Evolutionary conservation across 1,140 invertebrate genomes (phyloP), one percentile per base, ranked within the genome.

Genomic region (Dendrolimus punctatus): DNA sequence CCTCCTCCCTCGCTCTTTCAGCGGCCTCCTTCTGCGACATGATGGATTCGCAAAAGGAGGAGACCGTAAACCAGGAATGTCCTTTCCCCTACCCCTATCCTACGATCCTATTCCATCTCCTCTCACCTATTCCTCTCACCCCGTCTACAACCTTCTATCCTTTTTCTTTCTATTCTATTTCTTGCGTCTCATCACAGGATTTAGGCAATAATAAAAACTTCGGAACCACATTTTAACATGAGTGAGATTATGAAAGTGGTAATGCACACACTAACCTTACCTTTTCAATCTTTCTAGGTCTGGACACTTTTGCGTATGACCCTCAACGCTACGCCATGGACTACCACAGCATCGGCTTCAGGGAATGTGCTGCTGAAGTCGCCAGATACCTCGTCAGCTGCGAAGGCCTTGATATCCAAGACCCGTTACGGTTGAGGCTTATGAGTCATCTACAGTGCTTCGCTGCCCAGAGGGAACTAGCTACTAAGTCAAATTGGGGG

Each of bases 361-460:
- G 97, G 10, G 98, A 99, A 76, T 99, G 97, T 84, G 95, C 95
- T 0, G 93, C 96, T 0, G 97, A 99, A 87, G 96, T 98, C 0
- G 95, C 95, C 0, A 90, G 97, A n/a, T 95, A 99, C 84, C 88
- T 99, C 40, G 95, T 98, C 46, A 94, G 95, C 58, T 95, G 96
- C 73, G 97, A 99, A 85, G 97, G 97, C 38, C 90, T 99, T 72
- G 97, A 98, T 81, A 93, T 98, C 9, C 96, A 98, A 65, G 96
- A 99, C 80, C 97, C 97, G 0, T 86, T 99, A 8, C 88, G 97
- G 2, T 80, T 98, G 10, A 90, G 98, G 6, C 90, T 99, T 4
- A 93, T 98, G 89, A 96, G 95, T 40, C 97, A 99, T 78, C 89
- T 99, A n/a, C 96, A 96, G 74, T 97, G 95, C 75, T 97, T 96